Base-by-base conservation (phyloP, 1,140 invertebrate species). In the Magallana gigas region DNA sequence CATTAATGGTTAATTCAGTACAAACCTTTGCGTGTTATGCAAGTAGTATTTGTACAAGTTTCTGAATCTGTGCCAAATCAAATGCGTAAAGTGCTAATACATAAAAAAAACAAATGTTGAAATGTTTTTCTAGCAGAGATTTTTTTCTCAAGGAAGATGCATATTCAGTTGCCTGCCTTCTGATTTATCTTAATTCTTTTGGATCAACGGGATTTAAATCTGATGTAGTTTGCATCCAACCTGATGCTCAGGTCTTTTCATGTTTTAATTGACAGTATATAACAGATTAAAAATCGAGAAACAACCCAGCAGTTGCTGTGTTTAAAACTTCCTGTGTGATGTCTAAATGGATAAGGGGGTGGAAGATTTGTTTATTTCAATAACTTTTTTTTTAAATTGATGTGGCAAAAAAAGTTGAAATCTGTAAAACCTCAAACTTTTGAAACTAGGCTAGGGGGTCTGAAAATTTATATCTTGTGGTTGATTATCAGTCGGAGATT, bases 11-110 rank as follows among this genome's bases (percentile, higher is more conserved):
- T 76, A 76, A 76, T 36, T 76, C 68, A 23, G 68, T 76, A 76
- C 68, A 76, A 76, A 76, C 23, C 23, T 29, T 12, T 23, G 23
- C 36, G 7, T 76, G 29, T 76, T 76, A 76, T 12, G 68, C 68
- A 76, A 76, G 68, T 76, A 76, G 68, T 76, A 76, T 76, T 76
- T 76, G 68, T 76, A 29, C 8, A 76, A 76, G 68, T 29, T 29
- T 29, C 68, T 76, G 68, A 76, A 76, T 12, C 36, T 12, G 8
- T 76, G 68, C 68, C 68, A 76, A 76, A 76, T 76, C 68, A 76
- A 76, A 76, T 76, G 68, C 14, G 23, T 23, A 29, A n/a, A 76
- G 23, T 76, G 23, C 68, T 16, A n/a, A 11, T 23, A 8, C 18
- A 23, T 23, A 11, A 76, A 48, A 48, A 48, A 48, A 48, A 48